Evolutionary conservation across 2,888 invertebrate species (phyloP).

Genomic region (Antitype chi): DNA sequence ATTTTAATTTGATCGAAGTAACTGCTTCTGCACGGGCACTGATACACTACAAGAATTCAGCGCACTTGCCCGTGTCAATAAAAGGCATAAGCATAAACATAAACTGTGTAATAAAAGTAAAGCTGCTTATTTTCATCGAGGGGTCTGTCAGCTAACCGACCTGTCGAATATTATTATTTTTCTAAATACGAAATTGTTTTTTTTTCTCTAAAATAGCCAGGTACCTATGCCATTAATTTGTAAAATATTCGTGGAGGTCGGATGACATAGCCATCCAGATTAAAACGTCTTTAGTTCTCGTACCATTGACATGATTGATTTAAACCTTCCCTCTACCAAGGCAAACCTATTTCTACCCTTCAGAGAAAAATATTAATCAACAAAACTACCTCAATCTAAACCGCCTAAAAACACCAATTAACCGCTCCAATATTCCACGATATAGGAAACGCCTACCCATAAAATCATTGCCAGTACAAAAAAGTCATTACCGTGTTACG

Average conservation of each 20-base stretch:
- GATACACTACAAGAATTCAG: background rate
- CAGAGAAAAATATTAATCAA: constrained; percentile 43
- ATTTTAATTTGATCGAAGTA: background rate
- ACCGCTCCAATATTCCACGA: constrained; percentile 56
- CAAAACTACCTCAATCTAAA: constrained; percentile 27
- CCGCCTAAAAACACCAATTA: constrained; percentile 57
- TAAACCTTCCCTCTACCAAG: background rate
- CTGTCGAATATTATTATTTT: background rate
- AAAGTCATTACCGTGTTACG: constrained; percentile 67
- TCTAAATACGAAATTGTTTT: background rate
- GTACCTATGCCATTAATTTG: background rate
- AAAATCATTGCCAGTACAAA: constrained; percentile 62
- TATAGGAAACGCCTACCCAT: constrained; percentile 63
- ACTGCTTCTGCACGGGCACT: background rate
- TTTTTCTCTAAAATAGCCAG: background rate
- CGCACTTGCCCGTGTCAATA: background rate
- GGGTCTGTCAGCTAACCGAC: background rate
- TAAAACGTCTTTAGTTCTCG: background rate
- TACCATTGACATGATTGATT: constrained; percentile 5
- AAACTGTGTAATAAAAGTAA: no score
- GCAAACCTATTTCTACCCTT: constrained; percentile 12
- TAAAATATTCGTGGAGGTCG: background rate
- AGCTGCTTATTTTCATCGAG: background rate
- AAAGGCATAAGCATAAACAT: background rate
- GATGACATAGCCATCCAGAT: background rate